phyloP scores from a whole-genome alignment of 2,797 vertebrate genomes.

The Falco columbarius region DNA sequence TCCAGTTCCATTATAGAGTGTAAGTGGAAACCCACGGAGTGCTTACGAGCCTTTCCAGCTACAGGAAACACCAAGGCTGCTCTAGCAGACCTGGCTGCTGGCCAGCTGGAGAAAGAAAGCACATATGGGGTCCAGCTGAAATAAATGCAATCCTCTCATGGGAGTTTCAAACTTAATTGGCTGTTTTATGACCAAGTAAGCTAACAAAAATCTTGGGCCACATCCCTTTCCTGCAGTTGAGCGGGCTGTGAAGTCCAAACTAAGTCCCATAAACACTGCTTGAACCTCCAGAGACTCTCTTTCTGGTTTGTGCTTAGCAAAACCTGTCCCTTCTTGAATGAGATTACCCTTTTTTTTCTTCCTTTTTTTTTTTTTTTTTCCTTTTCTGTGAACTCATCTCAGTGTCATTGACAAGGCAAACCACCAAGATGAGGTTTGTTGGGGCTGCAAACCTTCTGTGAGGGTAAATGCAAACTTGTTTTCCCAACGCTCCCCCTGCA shows the following conservation, averaged over 20 bases:
- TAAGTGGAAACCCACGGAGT: neutral
- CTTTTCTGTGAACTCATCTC: neutral
- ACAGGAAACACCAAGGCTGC: neutral
- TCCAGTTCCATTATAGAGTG: neutral
- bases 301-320: neutral
- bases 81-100: constrained; percentile 15
- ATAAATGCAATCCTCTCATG: neutral
- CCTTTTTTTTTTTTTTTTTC: neutral
- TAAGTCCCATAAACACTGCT: neutral
- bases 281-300: neutral
- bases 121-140: neutral
- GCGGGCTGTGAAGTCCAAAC: neutral
- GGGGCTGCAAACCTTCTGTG: neutral
- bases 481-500: neutral
- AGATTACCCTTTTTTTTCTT: neutral
- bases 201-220: neutral
- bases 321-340: neutral
- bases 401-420: neutral
- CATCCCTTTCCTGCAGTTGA: neutral
- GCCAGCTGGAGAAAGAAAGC: neutral
- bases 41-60: neutral
- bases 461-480: neutral
- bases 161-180: constrained; percentile 23
- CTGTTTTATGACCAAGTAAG: constrained; percentile 12
- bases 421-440: neutral